phyloP scores from a whole-genome alignment of 2,888 invertebrate genomes.

The Marronus borbonicus region DNA sequence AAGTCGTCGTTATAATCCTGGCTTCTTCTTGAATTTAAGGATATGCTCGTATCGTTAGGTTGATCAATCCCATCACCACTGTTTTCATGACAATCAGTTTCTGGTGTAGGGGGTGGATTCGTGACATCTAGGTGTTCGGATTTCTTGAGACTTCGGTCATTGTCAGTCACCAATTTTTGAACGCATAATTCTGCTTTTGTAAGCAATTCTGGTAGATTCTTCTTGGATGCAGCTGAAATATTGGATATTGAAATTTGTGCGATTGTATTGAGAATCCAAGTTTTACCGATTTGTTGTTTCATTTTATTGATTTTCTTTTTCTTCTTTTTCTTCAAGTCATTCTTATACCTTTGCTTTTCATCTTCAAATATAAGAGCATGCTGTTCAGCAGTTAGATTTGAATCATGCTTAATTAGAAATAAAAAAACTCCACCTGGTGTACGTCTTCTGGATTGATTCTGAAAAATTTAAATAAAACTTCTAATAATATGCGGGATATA shows the following conservation, averaged over 20 bases:
- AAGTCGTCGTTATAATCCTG: constrained; percentile 79
- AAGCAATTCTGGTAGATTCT: constrained; percentile 74
- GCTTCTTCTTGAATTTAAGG: constrained; percentile 56
- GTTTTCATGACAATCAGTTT: constrained; percentile 78
- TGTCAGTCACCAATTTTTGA: constrained; percentile 62
- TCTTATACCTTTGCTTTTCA: constrained; percentile 75
- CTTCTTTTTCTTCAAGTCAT: constrained; percentile 74
- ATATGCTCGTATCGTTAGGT: constrained; percentile 32
- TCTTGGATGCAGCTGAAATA: constrained; percentile 52
- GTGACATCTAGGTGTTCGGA: constrained; percentile 74
- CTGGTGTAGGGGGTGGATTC: constrained; percentile 88
- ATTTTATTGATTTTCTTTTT: constrained; percentile 79
- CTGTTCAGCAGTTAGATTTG: constrained; percentile 78
- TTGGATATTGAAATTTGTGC: background rate
- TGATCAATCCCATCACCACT: constrained; percentile 74
- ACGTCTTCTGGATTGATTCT: constrained; percentile 85
- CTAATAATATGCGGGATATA: too few species aligned
- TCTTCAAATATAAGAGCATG: constrained; percentile 80
- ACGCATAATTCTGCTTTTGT: constrained; percentile 75
- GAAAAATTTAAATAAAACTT: constrained; percentile 56
- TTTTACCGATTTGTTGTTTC: constrained; percentile 71
- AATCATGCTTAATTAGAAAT: constrained; percentile 83
- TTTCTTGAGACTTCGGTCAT: constrained; percentile 68
- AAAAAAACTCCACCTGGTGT: constrained; percentile 92
- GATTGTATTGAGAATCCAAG: background rate